phyloP scores from a whole-genome alignment of 2,888 invertebrate genomes.

The Pomacea canaliculata region DNA sequence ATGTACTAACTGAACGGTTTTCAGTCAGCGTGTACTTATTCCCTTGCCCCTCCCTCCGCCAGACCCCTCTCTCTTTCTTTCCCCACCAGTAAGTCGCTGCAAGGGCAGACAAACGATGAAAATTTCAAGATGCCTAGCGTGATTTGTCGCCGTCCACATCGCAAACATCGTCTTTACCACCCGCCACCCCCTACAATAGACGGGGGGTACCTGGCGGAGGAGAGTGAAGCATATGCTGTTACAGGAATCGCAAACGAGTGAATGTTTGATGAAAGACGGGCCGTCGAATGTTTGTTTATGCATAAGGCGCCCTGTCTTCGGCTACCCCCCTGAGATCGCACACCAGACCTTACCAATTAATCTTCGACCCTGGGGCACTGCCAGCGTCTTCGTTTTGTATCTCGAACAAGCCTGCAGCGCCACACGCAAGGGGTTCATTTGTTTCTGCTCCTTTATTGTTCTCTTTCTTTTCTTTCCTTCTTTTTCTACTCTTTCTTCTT shows the following conservation, averaged over 20 bases:
- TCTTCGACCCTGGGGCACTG: background rate
- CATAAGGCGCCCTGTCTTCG: background rate
- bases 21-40: no score
- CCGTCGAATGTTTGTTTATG: constrained; percentile 4
- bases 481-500: background rate
- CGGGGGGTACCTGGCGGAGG: no score
- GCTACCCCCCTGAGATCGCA: background rate
- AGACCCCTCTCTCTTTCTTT: no score
- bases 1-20: no score
- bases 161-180: no score
- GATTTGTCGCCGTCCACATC: no score
- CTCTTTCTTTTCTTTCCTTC: background rate
- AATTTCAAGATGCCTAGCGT: no score
- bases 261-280: background rate
- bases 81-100: no score
- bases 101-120: no score
- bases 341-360: constrained; percentile 13
- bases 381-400: constrained; percentile 1
- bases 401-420: background rate
- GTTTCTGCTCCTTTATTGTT: constrained; percentile 5
- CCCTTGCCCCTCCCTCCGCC: no score
- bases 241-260: background rate
- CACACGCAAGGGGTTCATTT: constrained; percentile 9
- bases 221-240: no score
- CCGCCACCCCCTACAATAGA: no score